A percentile compares a stretch with the other conserved stretches of the same genome.
Conservation (phyloP, 2,797 vertebrate species). For the Sebastes cheni region DNA sequence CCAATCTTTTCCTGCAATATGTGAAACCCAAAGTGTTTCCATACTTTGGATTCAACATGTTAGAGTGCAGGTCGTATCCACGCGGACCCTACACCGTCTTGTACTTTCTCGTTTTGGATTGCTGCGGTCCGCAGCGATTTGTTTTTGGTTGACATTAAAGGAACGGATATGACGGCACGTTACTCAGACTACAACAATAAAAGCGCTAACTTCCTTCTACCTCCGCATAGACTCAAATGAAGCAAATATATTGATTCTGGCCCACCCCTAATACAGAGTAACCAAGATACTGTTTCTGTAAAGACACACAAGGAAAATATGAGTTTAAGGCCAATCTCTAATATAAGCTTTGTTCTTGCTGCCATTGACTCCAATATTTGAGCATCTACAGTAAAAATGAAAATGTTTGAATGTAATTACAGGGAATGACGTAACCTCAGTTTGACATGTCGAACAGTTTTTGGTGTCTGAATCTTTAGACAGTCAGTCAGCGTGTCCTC, state of each 20-base stretch:
- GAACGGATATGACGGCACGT: accelerated
- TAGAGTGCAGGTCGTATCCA: no score
- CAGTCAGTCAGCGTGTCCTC: slow-evolving; percentile 13
- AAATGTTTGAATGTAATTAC: not conserved
- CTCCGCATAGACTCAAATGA: no score
- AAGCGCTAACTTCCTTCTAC: no score
- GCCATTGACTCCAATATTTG: not conserved
- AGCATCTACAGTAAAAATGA: not conserved
- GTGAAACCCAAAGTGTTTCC: no score
- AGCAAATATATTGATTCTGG: no score
- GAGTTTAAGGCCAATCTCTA: not conserved
- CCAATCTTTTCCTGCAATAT: accelerated
- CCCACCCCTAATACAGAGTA: no score
- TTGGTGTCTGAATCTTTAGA: not conserved
- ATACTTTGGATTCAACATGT: no score
- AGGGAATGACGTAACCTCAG: not conserved
- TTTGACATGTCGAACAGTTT: not conserved
- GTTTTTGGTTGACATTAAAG: accelerated
- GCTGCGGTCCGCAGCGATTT: accelerated
- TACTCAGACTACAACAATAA: no score
- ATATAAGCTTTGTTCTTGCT: not conserved
- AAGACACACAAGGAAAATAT: no score
- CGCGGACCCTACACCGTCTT: accelerated
- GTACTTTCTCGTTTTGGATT: accelerated
- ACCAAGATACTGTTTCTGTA: no score